Conservation (phyloP, 1,140 invertebrate species). For the Bombus waltoni region DNA sequence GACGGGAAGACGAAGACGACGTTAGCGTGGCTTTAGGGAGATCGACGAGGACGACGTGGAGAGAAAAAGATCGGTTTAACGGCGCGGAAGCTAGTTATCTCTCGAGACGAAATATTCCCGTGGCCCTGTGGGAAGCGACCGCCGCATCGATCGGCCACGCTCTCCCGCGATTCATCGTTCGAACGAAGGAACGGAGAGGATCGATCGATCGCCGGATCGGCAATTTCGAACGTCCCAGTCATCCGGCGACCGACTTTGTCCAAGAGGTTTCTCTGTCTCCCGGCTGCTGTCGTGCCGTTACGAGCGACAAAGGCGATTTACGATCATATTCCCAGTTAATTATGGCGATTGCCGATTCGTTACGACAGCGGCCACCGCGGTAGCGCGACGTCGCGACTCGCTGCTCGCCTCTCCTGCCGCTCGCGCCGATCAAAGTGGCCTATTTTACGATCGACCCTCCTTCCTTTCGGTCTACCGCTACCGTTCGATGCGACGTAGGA, state of each 20-base stretch:
- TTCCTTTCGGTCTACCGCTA: too few relatives aligned
- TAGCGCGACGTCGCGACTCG: not conserved
- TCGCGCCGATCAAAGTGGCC: too few relatives aligned
- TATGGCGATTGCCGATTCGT: constrained; percentile 45
- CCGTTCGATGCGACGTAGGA: too few relatives aligned
- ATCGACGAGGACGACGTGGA: not conserved
- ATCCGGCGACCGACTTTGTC: constrained; percentile 7
- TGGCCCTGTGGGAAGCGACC: constrained; percentile 27
- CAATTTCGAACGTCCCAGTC: constrained; percentile 39
- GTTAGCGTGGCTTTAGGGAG: not conserved
- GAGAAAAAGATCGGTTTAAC: constrained; percentile 18
- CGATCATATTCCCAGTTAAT: constrained; percentile 42
- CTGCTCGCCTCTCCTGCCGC: not conserved
- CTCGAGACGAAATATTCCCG: constrained; percentile 25
- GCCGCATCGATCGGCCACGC: constrained; percentile 28
- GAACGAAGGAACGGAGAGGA: not conserved
- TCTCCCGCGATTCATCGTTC: constrained; percentile 26
- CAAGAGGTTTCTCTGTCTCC: not conserved
- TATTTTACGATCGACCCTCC: too few relatives aligned
- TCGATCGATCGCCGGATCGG: constrained; percentile 26
- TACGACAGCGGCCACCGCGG: not conserved
- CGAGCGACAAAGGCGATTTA: constrained; percentile 48
- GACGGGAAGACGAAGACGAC: not conserved
- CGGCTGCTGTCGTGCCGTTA: not conserved
- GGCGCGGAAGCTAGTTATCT: constrained; percentile 56